Conservation (phyloP, 2,888 invertebrate genomes). For the Phortica magna region DNA sequence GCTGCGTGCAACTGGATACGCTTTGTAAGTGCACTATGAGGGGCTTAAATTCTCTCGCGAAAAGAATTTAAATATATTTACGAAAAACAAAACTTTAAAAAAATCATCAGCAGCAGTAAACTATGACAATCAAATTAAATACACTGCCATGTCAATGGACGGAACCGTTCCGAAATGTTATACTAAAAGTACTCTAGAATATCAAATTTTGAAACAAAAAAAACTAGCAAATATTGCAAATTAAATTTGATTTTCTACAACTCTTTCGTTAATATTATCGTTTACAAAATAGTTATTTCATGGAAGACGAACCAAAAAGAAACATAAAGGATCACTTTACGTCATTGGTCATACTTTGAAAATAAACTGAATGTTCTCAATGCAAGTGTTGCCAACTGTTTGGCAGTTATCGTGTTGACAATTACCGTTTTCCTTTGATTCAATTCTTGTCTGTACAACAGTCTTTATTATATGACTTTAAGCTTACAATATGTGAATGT, state of each 20-base stretch:
- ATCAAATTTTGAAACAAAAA: neutral
- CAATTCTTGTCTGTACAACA: conserved; percentile 58
- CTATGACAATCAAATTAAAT: conserved; percentile 50
- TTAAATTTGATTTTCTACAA: neutral
- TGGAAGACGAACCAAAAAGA: conserved; percentile 24
- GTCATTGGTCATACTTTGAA: conserved; percentile 48
- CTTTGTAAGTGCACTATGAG: neutral
- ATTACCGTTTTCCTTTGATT: conserved; percentile 38
- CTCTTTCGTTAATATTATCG: neutral
- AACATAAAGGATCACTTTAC: conserved; percentile 34
- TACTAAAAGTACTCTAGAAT: neutral
- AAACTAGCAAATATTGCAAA: neutral
- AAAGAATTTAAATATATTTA: conserved; percentile 60
- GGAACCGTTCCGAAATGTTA: conserved; percentile 61
- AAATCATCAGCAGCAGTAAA: conserved; percentile 16
- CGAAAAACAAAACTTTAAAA: conserved; percentile 33
- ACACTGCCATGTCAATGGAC: conserved; percentile 65
- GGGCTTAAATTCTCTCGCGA: neutral
- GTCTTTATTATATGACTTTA: conserved; percentile 55
- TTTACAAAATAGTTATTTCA: neutral
- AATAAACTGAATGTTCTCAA: conserved; percentile 53
- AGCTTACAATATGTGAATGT: neutral
- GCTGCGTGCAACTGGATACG: conserved; percentile 55
- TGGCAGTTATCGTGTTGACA: conserved; percentile 7
- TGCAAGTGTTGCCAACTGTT: neutral